Conservation (phyloP, 2,888 invertebrate species). For the Polydrusus tereticollis region DNA sequence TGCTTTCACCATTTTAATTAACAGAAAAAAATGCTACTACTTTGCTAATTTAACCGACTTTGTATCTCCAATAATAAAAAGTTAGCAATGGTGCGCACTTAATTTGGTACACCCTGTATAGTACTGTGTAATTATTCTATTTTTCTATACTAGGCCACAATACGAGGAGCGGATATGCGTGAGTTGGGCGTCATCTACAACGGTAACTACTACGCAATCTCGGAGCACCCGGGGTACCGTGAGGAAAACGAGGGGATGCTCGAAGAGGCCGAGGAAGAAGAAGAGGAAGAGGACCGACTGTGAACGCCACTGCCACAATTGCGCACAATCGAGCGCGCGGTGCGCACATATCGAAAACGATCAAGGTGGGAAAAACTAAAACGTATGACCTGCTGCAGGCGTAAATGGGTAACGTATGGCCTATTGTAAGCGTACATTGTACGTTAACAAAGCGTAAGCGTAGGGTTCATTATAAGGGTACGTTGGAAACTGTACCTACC, state of each 20-base stretch:
- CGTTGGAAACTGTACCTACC: too few relatives aligned
- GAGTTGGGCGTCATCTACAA: constrained; percentile 86
- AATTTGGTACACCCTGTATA: too few relatives aligned
- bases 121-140: too few relatives aligned
- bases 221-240: constrained; percentile 94
- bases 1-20: too few relatives aligned
- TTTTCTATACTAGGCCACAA: constrained; percentile 81
- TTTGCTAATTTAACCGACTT: too few relatives aligned
- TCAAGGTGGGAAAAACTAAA: constrained; percentile 10
- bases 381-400: not conserved
- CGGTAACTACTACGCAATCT: constrained; percentile 90
- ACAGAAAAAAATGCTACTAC: too few relatives aligned
- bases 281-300: constrained; percentile 78
- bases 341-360: constrained; percentile 42
- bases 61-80: too few relatives aligned
- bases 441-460: too few relatives aligned
- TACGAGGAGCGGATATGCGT: constrained; percentile 89
- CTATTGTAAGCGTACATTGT: not conserved
- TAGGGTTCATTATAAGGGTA: not conserved
- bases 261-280: constrained; percentile 88
- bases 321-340: constrained; percentile 54
- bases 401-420: not conserved
- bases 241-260: constrained; percentile 89
- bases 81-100: too few relatives aligned
- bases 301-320: constrained; percentile 59